Base-by-base conservation (phyloP, 2,797 vertebrate genomes). In the Bovichtus diacanthus region DNA sequence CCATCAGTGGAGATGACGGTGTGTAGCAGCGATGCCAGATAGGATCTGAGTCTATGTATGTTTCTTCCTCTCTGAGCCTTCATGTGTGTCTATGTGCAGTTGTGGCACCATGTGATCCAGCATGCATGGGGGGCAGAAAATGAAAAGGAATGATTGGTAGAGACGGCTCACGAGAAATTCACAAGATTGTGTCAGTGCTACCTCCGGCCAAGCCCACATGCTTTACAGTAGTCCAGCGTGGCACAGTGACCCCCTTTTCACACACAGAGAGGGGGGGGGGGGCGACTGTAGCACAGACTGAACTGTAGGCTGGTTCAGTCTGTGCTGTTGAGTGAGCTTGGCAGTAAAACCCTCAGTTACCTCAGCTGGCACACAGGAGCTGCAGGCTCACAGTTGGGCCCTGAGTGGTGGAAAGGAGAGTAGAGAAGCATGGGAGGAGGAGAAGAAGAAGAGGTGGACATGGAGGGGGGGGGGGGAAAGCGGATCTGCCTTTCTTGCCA, bases 241-340 rank as follows among this genome's bases (percentile, higher is more conserved):
- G 82, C 81, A 91, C 90, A 92, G 84, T 92, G 83, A 90, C 88
- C 86, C 80, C 71, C 50, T 92, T 89, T 84, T 86, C 87, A 87
- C 85, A 78, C 71, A 63, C 58, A 65, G 55, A n/a, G 60, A 34
- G 69, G 44, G 58, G 64, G 61, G 6, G 58, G 36, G 59, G n/a
- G 36, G 8, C 12, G 34, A 11, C 65, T 71, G 41, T 38, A 60
- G 77, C 63, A 87, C 76, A n/a, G n/a, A n/a, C 75, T 85, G 74
- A 81, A 89, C 84, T 34, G n/a, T n/a, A 59, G 65, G 43, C 70
- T 73, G 5, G 49, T 82, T 89, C 82, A 82, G 65, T 55, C 50
- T 68, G 62, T 38, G 64, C 78, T 74, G 74, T 69, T 61, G 72
- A 85, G 71, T 68, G 74, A 87, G 68, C 62, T 66, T 79, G 84